Conservation (phyloP, 2,797 vertebrate species). For the Tolypeutes matacus region DNA sequence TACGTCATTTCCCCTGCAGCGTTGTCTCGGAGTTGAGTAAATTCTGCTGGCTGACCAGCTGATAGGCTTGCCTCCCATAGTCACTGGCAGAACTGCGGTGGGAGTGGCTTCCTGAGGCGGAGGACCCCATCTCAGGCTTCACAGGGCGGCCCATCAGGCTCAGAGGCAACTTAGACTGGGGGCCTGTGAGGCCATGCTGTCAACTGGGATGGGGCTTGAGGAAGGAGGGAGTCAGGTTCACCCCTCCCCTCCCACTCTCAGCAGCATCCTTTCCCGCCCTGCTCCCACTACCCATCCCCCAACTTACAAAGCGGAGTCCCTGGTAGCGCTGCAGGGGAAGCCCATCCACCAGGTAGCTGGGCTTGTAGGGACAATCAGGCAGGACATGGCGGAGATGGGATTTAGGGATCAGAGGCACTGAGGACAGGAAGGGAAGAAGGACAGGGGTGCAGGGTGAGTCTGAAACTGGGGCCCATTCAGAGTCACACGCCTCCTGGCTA, state of each 20-base stretch:
- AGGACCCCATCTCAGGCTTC: not conserved
- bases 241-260: not conserved
- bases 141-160: not conserved
- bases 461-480: too few species aligned
- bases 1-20: not conserved
- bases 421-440: not conserved
- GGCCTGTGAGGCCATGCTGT: not conserved
- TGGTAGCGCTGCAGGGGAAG: constrained; percentile 94
- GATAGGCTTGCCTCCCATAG: not conserved
- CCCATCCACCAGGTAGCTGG: constrained; percentile 94
- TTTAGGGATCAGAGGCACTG: constrained; percentile 93
- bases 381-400: constrained; percentile 89
- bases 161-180: not conserved
- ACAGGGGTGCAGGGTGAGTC: not conserved
- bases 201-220: not conserved
- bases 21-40: not conserved
- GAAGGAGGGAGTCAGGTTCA: not conserved
- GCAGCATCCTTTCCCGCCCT: not conserved
- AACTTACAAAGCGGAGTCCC: constrained; percentile 97
- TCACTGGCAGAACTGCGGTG: not conserved
- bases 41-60: not conserved
- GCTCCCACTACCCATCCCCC: not conserved
- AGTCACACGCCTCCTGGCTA: not conserved
- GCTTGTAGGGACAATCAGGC: constrained; percentile 93
- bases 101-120: not conserved